Conservation (phyloP, 2,888 invertebrate genomes). For the Philaethria dido region DNA sequence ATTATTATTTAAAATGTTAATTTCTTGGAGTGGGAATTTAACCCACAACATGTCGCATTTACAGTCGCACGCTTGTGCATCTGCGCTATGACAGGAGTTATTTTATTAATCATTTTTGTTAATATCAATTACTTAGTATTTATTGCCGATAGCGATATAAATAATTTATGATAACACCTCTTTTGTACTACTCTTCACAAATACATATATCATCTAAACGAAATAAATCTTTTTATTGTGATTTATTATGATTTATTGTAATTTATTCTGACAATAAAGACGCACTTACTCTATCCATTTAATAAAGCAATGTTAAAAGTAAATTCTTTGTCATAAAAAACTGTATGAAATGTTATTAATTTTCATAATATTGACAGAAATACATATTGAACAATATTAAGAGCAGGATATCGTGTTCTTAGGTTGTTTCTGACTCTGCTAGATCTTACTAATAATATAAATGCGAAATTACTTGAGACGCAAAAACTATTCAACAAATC, state of each 20-base stretch:
- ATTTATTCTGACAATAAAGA: neutral
- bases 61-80: no score
- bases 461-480: no score
- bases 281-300: neutral
- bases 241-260: slow-evolving; percentile 14
- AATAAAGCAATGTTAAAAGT: neutral
- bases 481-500: no score
- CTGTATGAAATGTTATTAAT: no score
- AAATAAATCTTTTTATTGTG: neutral
- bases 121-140: neutral
- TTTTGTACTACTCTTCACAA: neutral
- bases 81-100: neutral
- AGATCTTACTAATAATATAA: no score
- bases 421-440: no score
- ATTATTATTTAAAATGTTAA: no score
- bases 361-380: no score
- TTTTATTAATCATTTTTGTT: neutral
- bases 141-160: neutral
- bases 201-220: neutral
- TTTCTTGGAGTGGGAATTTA: no score
- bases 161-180: neutral
- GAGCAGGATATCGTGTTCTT: neutral
- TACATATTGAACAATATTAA: neutral
- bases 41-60: no score
- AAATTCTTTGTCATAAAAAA: neutral